Evolutionary conservation across 2,888 invertebrate genomes (phyloP).

Genomic region (Chelonus formosanus): DNA sequence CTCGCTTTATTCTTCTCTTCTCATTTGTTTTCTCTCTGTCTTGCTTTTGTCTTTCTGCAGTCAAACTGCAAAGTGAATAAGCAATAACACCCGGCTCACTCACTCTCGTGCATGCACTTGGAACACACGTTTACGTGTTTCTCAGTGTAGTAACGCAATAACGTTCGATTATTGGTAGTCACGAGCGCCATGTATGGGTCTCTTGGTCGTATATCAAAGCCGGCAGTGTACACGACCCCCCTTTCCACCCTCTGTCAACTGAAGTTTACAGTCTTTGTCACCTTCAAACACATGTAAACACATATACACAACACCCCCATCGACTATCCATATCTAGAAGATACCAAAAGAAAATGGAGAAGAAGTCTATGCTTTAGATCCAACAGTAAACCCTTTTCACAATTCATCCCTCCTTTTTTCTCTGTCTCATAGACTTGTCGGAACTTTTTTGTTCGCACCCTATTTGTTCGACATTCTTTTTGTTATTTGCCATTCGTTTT

Average conservation of each 20-base stretch:
- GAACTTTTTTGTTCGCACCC: constrained; percentile 10
- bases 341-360: neutral
- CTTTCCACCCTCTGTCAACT: constrained; percentile 3
- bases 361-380: neutral
- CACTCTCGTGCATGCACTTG: neutral
- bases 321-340: neutral
- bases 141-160: constrained; percentile 55
- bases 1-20: neutral
- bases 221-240: constrained; percentile 29
- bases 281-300: neutral
- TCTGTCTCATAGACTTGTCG: neutral
- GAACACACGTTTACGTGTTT: constrained; percentile 13
- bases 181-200: constrained; percentile 42
- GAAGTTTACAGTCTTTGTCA: neutral
- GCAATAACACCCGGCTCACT: neutral
- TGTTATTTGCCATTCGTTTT: constrained; percentile 8
- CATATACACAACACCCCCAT: neutral
- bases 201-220: constrained; percentile 59
- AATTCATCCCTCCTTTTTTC: neutral
- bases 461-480: constrained; percentile 13
- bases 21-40: neutral
- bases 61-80: too few species aligned
- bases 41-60: neutral
- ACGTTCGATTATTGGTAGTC: constrained; percentile 61
- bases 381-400: constrained; percentile 5